These are phyloP conservation scores for Corynorhinus townsendii DNA, from an alignment of 2,113 vertebrate genomes.

Conservation along the genomic window DNA sequence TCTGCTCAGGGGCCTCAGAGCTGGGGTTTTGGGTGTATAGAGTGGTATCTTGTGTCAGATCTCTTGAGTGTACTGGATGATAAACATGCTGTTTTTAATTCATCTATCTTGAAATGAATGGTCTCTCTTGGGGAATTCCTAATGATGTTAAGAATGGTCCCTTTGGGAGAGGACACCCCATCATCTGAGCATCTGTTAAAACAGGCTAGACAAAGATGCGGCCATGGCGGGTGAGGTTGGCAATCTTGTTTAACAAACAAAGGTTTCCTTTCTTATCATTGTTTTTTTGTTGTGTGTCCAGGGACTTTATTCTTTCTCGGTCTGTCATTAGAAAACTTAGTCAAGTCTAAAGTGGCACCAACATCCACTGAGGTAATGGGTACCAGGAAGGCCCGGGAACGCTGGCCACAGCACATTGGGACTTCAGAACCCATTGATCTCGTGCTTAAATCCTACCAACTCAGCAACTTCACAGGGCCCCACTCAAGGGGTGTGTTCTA, in stretches of 20 bases:
- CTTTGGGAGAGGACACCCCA: no score
- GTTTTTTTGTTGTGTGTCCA: neutral
- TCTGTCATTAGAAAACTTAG: neutral
- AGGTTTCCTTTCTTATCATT: neutral
- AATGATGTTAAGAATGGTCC: neutral
- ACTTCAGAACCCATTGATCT: neutral
- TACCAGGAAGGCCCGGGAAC: no score
- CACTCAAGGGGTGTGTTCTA: neutral
- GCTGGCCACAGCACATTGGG: accelerated
- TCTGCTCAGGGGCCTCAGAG: accelerated
- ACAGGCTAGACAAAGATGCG: accelerated
- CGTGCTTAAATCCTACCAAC: accelerated
- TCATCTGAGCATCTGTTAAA: neutral
- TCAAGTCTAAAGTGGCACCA: neutral
- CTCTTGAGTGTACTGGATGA: accelerated
- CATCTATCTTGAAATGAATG: neutral
- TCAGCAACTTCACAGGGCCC: neutral
- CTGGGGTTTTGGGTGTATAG: no score
- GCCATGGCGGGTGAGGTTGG: accelerated
- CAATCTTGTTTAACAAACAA: accelerated
- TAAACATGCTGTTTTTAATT: neutral
- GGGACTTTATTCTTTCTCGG: neutral
- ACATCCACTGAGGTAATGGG: accelerated
- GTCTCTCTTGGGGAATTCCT: neutral
- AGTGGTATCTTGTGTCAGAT: neutral